A percentile compares a stretch with the other conserved stretches of the same genome.
These are phyloP conservation scores for Gastrophryne carolinensis DNA, from an alignment of 2,797 vertebrate species.

Conservation along the genomic window DNA sequence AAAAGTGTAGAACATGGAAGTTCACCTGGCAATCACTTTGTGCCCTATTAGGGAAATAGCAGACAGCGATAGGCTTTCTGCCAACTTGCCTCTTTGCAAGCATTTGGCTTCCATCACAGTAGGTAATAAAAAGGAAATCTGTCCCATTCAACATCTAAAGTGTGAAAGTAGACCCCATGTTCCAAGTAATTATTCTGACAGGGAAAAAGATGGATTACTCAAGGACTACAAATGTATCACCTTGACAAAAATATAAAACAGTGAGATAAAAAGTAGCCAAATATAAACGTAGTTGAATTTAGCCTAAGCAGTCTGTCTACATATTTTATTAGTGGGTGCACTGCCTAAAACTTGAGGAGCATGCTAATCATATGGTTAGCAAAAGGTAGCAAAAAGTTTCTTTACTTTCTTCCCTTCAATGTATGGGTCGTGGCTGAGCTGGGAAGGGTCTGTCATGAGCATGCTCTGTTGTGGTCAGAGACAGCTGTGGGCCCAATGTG, in stretches of 20 bases:
- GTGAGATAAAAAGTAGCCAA: neutral
- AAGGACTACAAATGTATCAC: neutral
- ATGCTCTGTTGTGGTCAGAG: too few species aligned
- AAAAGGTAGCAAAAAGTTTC: too few species aligned
- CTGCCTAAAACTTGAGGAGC: neutral
- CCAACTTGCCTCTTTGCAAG: slow-evolving; percentile 29
- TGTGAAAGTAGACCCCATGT: slow-evolving; percentile 46
- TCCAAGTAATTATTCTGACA: slow-evolving; percentile 37
- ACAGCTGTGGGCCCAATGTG: too few species aligned
- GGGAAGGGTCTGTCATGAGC: too few species aligned
- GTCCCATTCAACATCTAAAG: slow-evolving; percentile 30
- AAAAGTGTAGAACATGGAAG: slow-evolving; percentile 4
- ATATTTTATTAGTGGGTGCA: neutral
- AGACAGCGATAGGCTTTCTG: slow-evolving; percentile 27
- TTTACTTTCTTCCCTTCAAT: too few species aligned
- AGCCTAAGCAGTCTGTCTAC: neutral
- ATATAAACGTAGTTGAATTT: neutral
- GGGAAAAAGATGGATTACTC: slow-evolving; percentile 17
- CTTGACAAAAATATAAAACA: neutral
- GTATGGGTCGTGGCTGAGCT: too few species aligned
- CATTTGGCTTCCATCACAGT: slow-evolving; percentile 28
- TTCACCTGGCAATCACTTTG: slow-evolving; percentile 12
- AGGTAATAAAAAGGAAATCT: slow-evolving; percentile 45
- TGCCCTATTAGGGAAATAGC: slow-evolving; percentile 40
- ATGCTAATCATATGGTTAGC: too few species aligned